Evolutionary conservation across 1,140 invertebrate species (phyloP).

Genomic region (Hypsibius dujardini): DNA sequence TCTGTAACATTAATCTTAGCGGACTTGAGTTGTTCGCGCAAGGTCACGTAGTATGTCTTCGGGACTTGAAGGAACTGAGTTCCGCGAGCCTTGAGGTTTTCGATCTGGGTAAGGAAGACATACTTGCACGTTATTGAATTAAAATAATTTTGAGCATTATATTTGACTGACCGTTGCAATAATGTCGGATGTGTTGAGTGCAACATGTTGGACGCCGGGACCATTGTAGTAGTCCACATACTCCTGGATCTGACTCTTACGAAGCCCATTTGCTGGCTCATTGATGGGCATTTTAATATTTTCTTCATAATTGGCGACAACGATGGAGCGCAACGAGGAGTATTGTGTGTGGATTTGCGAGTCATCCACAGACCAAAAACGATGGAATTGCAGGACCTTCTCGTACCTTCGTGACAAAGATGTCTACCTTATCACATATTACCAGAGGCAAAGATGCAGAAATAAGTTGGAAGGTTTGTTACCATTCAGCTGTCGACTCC

Average conservation of each 20-base stretch:
- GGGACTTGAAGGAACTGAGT: conserved; percentile 78
- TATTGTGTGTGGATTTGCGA: conserved; percentile 85
- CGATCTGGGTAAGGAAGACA: conserved; percentile 46
- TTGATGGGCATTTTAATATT: conserved; percentile 98
- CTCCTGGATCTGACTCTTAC: conserved; percentile 92
- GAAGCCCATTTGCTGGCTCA: conserved; percentile 84
- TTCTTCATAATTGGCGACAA: conserved; percentile 92
- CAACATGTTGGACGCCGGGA: conserved; percentile 92
- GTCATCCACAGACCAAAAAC: conserved; percentile 98
- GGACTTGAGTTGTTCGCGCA: conserved; percentile 53
- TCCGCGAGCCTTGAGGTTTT: conserved; percentile 59
- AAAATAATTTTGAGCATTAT: conserved; percentile 5
- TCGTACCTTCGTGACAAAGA: conserved; percentile 71
- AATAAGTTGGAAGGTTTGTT: no score
- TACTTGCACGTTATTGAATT: conserved; percentile 10
- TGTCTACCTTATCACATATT: no score
- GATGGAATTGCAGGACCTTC: conserved; percentile 74
- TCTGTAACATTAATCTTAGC: conserved; percentile 67
- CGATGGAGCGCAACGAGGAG: conserved; percentile 82
- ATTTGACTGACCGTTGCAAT: conserved; percentile 53
- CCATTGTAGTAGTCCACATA: conserved; percentile 97
- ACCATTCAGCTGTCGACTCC: conserved; percentile 71
- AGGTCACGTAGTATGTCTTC: conserved; percentile 66
- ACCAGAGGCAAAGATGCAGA: no score
- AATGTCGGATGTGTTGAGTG: conserved; percentile 80